Base-by-base conservation (phyloP, 2,113 vertebrate genomes). In the Thamnophis sirtalis region DNA sequence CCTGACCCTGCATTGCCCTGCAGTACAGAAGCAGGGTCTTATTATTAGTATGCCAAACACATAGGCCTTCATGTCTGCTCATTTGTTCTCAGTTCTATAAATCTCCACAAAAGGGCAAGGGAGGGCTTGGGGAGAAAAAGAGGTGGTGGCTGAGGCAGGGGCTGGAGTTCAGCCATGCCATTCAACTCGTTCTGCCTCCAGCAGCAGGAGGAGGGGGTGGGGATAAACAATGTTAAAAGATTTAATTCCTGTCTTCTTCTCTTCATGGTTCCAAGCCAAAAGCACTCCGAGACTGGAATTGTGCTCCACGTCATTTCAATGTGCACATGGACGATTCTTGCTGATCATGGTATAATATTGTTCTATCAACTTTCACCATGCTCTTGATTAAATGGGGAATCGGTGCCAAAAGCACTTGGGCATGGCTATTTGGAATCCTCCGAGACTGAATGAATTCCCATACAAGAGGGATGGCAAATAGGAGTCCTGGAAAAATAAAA, bases 31-130 rank as follows among this genome's bases (percentile, higher is more conserved):
- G 96, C 95, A 84, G 93, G 92, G 91, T 95, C 94, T 93, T 93
- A 96, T 94, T 97, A 97, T 98, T 98, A 96, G 96, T 95, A 98
- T 98, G 97, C 98, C 90, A 95, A 26, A 96, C 97, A 96, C 97
- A 98, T 86, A 89, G 95, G 95, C 93, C 96, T 93, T 91, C 85
- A 95, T 95, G 97, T 97, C 97, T 97, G 97, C 96, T 95, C 96
- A 92, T 95, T 96, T 94, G 96, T 97, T 97, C 97, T 96, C 97
- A 13, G 96, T 96, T 96, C 97, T 90, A 95, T 96, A 97, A 98
- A 98, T 97, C 97, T 95, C 96, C 91, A 92, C 95, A 97, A 97
- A 95, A 94, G 97, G 95, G 93, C 89, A 54, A 95, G 94, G 95
- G 48, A 28, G 94, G 93, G 93, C 43, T 84, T 92, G 54, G 90